phyloP scores from a whole-genome alignment of 2,113 vertebrate species.

The Chinchilla lanigera region DNA sequence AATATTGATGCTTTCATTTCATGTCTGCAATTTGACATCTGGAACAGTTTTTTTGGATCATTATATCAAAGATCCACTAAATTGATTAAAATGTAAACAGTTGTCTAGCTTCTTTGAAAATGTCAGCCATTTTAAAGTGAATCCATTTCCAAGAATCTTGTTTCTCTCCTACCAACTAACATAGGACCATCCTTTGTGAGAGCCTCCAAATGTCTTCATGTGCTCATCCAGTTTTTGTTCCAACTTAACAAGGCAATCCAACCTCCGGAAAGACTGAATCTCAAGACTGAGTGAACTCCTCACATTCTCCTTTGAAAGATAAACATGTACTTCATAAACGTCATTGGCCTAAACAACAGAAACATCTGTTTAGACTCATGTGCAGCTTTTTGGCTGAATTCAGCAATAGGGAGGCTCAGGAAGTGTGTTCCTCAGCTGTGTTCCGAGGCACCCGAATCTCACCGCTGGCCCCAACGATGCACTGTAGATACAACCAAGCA shows the following conservation, averaged over 20 bases:
- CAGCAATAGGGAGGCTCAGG: conserved; percentile 66
- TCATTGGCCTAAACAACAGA: conserved; percentile 84
- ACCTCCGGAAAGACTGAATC: conserved; percentile 74
- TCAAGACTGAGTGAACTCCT: conserved; percentile 74
- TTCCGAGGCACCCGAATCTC: conserved; percentile 63
- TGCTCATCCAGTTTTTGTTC: conserved; percentile 64
- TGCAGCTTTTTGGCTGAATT: conserved; percentile 80
- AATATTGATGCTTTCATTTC: conserved; percentile 39
- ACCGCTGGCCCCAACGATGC: conserved; percentile 47
- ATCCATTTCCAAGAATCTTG: conserved; percentile 46
- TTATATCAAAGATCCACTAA: neutral
- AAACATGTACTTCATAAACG: conserved; percentile 84
- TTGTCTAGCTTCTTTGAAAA: conserved; percentile 32
- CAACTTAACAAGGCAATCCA: conserved; percentile 65
- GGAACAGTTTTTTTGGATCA: neutral
- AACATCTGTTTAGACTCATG: conserved; percentile 86
- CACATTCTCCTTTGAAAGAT: conserved; percentile 82
- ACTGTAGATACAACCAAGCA: conserved; percentile 64
- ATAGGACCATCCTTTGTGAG: conserved; percentile 61
- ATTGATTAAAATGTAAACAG: conserved; percentile 34
- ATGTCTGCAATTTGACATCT: neutral
- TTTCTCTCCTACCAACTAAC: conserved; percentile 37
- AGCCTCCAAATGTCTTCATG: conserved; percentile 65
- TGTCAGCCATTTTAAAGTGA: neutral
- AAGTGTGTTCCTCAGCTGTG: conserved; percentile 57